phyloP scores from a whole-genome alignment of 1,140 invertebrate genomes.

The Lineus longissimus region DNA sequence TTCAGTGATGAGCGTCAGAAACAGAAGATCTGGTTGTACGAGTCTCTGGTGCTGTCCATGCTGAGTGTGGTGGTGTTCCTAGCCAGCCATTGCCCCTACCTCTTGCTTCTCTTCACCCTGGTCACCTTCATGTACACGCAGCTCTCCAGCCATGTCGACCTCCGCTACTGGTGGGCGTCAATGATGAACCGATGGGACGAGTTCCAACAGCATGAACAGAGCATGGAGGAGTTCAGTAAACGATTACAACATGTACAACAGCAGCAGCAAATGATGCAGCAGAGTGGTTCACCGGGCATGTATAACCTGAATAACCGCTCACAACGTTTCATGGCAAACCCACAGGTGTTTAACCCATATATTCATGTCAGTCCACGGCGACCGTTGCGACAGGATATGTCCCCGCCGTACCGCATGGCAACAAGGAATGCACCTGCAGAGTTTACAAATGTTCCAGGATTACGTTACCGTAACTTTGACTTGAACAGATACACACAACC shows the following conservation, averaged over 20 bases:
- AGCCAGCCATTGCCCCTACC: conserved; percentile 39
- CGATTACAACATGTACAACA: not conserved
- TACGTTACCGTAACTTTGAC: too few relatives aligned
- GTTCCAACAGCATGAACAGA: conserved; percentile 47
- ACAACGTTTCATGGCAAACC: not conserved
- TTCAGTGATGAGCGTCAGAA: conserved; percentile 41
- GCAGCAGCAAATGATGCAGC: not conserved
- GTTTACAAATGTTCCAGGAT: too few relatives aligned
- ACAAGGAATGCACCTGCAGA: too few relatives aligned
- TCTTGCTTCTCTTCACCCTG: conserved; percentile 32
- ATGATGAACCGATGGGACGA: conserved; percentile 42
- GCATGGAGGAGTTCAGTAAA: conserved; percentile 24
- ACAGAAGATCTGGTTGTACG: conserved; percentile 44
- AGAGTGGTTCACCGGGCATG: not conserved
- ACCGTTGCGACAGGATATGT: too few relatives aligned
- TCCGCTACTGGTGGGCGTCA: conserved; percentile 25
- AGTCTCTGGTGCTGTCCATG: conserved; percentile 31
- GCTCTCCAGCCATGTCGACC: conserved; percentile 27
- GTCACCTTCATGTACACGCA: conserved; percentile 43
- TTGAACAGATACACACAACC: too few relatives aligned
- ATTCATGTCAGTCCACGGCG: too few relatives aligned
- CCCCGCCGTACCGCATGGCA: too few relatives aligned
- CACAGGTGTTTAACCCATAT: too few relatives aligned
- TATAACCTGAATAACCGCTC: not conserved
- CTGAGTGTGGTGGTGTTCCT: conserved; percentile 34